Evolutionary conservation across 2,888 invertebrate genomes (phyloP).

Genomic region (Ferdinandea cuprea): DNA sequence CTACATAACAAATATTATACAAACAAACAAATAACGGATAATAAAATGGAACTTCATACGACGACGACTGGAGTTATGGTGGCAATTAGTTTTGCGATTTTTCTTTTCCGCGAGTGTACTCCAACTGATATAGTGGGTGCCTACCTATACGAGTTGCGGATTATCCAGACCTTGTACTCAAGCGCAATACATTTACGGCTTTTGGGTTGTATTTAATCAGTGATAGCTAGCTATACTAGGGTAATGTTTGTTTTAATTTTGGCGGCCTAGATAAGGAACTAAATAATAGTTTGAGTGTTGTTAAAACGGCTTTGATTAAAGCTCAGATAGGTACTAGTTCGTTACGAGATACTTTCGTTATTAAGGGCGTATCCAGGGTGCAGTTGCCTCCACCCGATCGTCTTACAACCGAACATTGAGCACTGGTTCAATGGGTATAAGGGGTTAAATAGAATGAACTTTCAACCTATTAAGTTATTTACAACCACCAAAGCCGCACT

Average conservation of each 20-base stretch:
- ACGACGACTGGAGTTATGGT: constrained; percentile 59
- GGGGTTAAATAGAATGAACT: too few species aligned
- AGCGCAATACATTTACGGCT: constrained; percentile 11
- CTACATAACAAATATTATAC: constrained; percentile 50
- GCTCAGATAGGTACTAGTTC: too few species aligned
- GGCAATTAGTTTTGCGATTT: constrained; percentile 56
- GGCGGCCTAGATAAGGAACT: constrained; percentile 7
- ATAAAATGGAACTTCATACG: constrained; percentile 61
- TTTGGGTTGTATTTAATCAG: constrained; percentile 20
- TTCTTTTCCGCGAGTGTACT: constrained; percentile 37
- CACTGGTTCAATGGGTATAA: too few species aligned
- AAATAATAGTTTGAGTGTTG: constrained; percentile 4
- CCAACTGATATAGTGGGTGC: constrained; percentile 38
- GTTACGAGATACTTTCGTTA: too few species aligned
- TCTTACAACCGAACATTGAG: too few species aligned
- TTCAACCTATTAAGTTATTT: too few species aligned
- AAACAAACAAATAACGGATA: constrained; percentile 52
- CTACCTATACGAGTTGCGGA: constrained; percentile 12
- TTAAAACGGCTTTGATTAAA: too few species aligned
- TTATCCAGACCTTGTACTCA: constrained; percentile 18
- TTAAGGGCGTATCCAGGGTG: too few species aligned
- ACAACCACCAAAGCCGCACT: too few species aligned
- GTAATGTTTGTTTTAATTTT: constrained; percentile 4
- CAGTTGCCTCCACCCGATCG: too few species aligned
- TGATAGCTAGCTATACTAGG: too few species aligned